Conservation (phyloP, 2,888 invertebrate species). For the Synergus gifuensis region DNA sequence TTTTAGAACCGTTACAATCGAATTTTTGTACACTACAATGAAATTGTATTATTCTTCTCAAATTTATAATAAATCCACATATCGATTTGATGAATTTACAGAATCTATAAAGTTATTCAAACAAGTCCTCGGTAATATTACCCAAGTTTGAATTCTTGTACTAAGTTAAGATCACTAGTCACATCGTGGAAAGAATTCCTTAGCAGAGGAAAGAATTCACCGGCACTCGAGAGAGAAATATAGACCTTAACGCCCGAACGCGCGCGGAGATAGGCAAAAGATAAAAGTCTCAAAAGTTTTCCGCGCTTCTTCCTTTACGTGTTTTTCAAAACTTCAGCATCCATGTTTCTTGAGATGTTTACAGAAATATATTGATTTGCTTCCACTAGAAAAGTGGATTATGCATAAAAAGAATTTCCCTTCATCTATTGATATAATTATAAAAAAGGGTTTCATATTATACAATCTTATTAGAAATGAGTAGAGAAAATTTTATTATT, state of each 20-base stretch:
- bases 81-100: slow-evolving; percentile 5
- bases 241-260: slow-evolving; percentile 14
- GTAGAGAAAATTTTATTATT: neutral
- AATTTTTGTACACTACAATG: neutral
- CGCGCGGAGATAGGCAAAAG: slow-evolving; percentile 12
- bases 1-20: too few species aligned
- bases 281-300: slow-evolving; percentile 26
- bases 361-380: neutral
- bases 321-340: slow-evolving; percentile 7
- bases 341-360: neutral
- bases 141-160: neutral
- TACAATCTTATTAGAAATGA: neutral
- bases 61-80: neutral
- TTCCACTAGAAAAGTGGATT: too few species aligned
- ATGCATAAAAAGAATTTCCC: too few species aligned
- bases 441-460: too few species aligned
- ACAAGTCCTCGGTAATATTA: neutral
- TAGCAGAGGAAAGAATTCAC: slow-evolving; percentile 12
- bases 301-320: neutral
- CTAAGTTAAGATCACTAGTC: neutral
- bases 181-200: neutral
- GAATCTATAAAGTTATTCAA: neutral
- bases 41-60: neutral
- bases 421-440: neutral
- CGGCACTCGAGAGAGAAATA: slow-evolving; percentile 15